Evolutionary conservation across 2,113 vertebrate species (phyloP).

Genomic region (Nerophis lumbriciformis): DNA sequence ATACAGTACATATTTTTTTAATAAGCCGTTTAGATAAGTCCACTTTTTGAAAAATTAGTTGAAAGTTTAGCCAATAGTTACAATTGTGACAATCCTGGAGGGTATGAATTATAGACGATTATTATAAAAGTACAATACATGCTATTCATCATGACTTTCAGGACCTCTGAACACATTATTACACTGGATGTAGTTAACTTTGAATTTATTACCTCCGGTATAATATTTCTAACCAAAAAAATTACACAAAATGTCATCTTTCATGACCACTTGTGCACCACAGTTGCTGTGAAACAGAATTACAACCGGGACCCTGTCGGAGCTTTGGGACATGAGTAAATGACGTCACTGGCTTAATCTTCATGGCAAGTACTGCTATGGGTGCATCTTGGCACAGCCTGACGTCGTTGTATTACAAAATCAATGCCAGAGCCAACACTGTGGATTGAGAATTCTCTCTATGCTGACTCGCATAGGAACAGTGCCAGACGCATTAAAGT

Average conservation of each 20-base stretch:
- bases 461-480: constrained; percentile 37
- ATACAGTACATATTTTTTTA: too few species aligned
- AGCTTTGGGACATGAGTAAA: neutral
- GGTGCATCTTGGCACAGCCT: constrained; percentile 20
- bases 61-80: too few species aligned
- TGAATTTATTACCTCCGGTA: too few species aligned
- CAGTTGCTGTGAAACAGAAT: neutral
- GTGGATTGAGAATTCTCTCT: neutral
- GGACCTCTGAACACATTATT: too few species aligned
- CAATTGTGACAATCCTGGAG: too few species aligned
- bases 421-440: constrained; percentile 22
- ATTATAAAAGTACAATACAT: too few species aligned
- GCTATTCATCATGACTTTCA: too few species aligned
- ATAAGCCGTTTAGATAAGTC: too few species aligned
- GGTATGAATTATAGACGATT: too few species aligned
- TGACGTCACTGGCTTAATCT: constrained; percentile 15
- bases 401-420: constrained; percentile 7
- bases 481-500: constrained; percentile 25
- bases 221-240: too few species aligned
- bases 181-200: too few species aligned
- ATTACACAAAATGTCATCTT: neutral
- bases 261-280: neutral
- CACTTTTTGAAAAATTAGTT: too few species aligned
- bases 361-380: neutral
- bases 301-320: neutral